phyloP scores from a whole-genome alignment of 2,797 vertebrate genomes.

The Chaunax sp. region DNA sequence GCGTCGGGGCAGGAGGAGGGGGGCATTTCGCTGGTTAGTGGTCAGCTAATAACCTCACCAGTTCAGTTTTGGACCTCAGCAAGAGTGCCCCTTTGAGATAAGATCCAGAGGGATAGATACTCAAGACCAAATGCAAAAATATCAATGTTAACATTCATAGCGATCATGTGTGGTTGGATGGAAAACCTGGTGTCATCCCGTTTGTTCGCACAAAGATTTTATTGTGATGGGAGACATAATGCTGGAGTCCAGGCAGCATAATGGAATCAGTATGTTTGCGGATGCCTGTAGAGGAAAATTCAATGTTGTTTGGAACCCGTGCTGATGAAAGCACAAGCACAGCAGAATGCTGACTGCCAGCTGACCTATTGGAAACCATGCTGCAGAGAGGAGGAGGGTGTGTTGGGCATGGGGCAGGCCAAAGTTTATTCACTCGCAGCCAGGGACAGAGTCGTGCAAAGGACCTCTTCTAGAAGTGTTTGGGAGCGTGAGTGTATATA shows the following conservation, averaged over 20 bases:
- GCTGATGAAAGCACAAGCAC: conserved; percentile 80
- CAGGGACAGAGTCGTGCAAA: conserved; percentile 80
- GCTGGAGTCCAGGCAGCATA: conserved; percentile 72
- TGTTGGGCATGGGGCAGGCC: conserved; percentile 2
- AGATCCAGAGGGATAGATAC: conserved; percentile 13
- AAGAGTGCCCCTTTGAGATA: conserved; percentile 36
- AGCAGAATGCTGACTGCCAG: conserved; percentile 78
- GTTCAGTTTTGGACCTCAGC: conserved; percentile 40
- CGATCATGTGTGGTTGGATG: conserved; percentile 4
- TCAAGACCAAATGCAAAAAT: conserved; percentile 19
- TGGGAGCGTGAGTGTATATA: conserved; percentile 26
- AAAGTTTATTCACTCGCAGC: conserved; percentile 68
- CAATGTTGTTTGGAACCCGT: conserved; percentile 75
- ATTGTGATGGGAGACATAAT: conserved; percentile 76
- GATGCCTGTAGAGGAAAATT: conserved; percentile 75
- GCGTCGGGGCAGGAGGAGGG: conserved; percentile 35
- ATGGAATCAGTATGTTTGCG: conserved; percentile 80
- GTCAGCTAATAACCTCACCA: conserved; percentile 60
- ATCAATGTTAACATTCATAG: conserved; percentile 1
- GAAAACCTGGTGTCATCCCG: conserved; percentile 50
- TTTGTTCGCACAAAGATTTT: conserved; percentile 67
- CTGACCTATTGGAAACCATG: conserved; percentile 75
- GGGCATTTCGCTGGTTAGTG: conserved; percentile 63
- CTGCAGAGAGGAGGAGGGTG: conserved; percentile 49
- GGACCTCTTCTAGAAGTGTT: conserved; percentile 61